Conservation (phyloP, 2,797 vertebrate genomes). For the Sebastes taczanowskii region DNA sequence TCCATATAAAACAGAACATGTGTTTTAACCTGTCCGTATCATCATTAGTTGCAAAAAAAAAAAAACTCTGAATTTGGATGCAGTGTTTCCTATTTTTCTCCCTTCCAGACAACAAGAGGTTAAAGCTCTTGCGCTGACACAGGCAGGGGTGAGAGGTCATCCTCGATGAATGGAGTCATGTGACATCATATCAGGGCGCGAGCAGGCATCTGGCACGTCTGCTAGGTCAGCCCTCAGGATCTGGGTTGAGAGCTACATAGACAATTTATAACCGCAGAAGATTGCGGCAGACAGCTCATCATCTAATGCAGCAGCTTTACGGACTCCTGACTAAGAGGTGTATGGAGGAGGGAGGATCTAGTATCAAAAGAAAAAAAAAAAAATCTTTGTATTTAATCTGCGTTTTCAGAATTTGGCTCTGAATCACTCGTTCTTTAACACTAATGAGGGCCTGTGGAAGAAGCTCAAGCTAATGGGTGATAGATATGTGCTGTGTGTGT, state of each 20-base stretch:
- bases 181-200: slow-evolving; percentile 42
- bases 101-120: slow-evolving; percentile 38
- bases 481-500: slow-evolving; percentile 16
- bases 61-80: not conserved
- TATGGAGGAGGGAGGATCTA: not conserved
- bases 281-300: slow-evolving; percentile 23
- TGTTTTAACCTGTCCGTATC: not conserved
- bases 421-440: slow-evolving; percentile 35
- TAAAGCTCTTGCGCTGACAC: slow-evolving; percentile 55
- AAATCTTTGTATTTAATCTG: slow-evolving; percentile 11
- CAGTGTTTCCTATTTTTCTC: not conserved
- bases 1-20: not conserved
- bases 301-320: slow-evolving; percentile 8
- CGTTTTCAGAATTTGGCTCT: slow-evolving; percentile 10
- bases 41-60: not conserved
- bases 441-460: slow-evolving; percentile 34
- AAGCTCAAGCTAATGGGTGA: slow-evolving; percentile 14
- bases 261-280: slow-evolving; percentile 38
- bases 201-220: slow-evolving; percentile 66
- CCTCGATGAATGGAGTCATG: slow-evolving; percentile 66
- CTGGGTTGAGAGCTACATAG: slow-evolving; percentile 53
- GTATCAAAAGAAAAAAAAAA: not conserved
- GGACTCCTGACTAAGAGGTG: slow-evolving; percentile 14
- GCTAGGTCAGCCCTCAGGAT: slow-evolving; percentile 51
- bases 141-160: slow-evolving; percentile 65